Conservation (phyloP, 1,140 invertebrate species). For the Drosophila arizonae region DNA sequence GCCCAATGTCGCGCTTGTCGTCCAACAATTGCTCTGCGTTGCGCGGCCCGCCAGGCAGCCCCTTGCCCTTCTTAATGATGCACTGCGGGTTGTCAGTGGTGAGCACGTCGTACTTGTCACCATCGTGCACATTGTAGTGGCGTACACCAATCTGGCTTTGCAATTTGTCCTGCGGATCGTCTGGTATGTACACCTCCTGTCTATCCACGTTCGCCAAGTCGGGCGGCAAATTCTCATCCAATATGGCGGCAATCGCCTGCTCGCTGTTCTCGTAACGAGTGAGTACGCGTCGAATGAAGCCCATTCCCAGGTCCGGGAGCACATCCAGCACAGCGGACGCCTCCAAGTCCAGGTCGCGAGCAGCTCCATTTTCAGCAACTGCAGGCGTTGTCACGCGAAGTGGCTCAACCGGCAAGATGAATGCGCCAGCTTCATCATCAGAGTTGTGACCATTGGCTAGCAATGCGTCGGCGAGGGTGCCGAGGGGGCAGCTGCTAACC, state of each 20-base stretch:
- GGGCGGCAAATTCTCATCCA: slow-evolving; percentile 88
- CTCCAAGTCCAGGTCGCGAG: slow-evolving; percentile 73
- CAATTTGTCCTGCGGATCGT: slow-evolving; percentile 84
- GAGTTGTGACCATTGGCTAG: slow-evolving; percentile 22
- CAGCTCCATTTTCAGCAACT: slow-evolving; percentile 13
- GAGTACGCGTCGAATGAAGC: slow-evolving; percentile 88
- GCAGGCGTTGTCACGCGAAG: slow-evolving; percentile 12
- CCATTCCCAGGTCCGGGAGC: slow-evolving; percentile 90
- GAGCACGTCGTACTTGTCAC: slow-evolving; percentile 91
- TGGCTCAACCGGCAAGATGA: background rate
- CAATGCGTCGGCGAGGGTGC: slow-evolving; percentile 51
- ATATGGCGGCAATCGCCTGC: slow-evolving; percentile 90
- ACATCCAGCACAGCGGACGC: slow-evolving; percentile 85
- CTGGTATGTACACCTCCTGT: slow-evolving; percentile 83
- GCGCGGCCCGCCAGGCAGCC: slow-evolving; percentile 83
- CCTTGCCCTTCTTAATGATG: slow-evolving; percentile 79
- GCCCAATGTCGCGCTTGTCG: slow-evolving; percentile 87
- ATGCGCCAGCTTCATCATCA: slow-evolving; percentile 14
- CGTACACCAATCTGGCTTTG: slow-evolving; percentile 84
- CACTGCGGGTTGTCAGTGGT: slow-evolving; percentile 84
- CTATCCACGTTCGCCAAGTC: slow-evolving; percentile 83
- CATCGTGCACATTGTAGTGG: slow-evolving; percentile 88
- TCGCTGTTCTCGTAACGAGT: slow-evolving; percentile 89
- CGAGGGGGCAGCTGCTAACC: slow-evolving; percentile 42
- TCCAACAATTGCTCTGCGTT: slow-evolving; percentile 87